Conservation (phyloP, 2,113 vertebrate species). For the Microcebus murinus region DNA sequence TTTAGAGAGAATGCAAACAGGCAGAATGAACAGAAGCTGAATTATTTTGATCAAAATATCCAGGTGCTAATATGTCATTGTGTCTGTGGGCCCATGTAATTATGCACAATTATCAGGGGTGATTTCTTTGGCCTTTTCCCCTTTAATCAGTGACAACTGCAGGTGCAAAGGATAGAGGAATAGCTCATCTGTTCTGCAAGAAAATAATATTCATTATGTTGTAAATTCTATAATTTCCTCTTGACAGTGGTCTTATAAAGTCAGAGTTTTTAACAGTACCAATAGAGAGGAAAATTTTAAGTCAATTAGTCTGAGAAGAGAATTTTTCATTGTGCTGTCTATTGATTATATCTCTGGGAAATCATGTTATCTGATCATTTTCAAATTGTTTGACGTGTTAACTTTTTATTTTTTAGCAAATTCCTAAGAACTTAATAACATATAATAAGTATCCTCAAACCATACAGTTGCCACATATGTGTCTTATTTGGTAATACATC, state of each 20-base stretch:
- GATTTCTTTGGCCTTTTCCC: slow-evolving; percentile 44
- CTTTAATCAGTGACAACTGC: slow-evolving; percentile 51
- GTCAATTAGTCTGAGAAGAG: not conserved
- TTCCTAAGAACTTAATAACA: slow-evolving; percentile 12
- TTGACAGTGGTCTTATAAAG: not conserved
- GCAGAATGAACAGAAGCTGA: slow-evolving; percentile 47
- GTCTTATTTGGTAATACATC: not conserved
- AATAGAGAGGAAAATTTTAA: slow-evolving; percentile 31
- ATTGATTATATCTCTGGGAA: not conserved
- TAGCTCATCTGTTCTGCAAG: slow-evolving; percentile 2
- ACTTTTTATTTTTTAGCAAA: not conserved
- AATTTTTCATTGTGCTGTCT: not conserved
- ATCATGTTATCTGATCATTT: not conserved
- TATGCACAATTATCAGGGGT: slow-evolving; percentile 8
- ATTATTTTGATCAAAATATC: slow-evolving; percentile 36
- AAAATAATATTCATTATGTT: slow-evolving; percentile 35
- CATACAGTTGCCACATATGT: not conserved
- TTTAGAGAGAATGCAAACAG: slow-evolving; percentile 30
- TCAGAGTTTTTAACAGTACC: not conserved
- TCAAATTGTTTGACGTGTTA: not conserved
- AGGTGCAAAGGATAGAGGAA: slow-evolving; percentile 27
- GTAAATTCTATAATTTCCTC: slow-evolving; percentile 54
- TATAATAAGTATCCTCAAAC: not conserved
- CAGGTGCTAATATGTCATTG: not conserved
- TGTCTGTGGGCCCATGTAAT: not conserved